phyloP scores from a whole-genome alignment of 2,888 invertebrate genomes.

The Melieria omissa region DNA sequence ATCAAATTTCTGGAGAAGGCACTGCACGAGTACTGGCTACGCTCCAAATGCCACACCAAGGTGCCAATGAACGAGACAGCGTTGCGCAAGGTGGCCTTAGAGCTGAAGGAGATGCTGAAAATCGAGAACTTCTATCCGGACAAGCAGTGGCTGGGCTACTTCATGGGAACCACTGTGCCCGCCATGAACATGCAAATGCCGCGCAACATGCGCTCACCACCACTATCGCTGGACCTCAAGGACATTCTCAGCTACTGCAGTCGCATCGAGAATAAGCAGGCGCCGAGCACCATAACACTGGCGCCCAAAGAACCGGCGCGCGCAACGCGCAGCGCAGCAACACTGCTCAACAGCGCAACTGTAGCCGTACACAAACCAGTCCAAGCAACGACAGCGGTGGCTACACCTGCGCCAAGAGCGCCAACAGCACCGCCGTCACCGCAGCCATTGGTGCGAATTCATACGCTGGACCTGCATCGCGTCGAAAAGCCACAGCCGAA shows the following conservation, averaged over 20 bases:
- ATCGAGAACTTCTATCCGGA: conserved; percentile 60
- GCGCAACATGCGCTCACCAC: conserved; percentile 51
- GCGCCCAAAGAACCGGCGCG: conserved; percentile 47
- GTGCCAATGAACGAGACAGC: conserved; percentile 50
- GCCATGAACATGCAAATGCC: conserved; percentile 43
- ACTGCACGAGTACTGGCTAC: conserved; percentile 59
- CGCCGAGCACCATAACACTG: conserved; percentile 48
- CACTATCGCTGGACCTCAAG: conserved; percentile 56
- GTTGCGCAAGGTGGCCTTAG: conserved; percentile 52
- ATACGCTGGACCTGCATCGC: conserved; percentile 23
- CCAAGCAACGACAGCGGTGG: background rate
- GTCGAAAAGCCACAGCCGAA: conserved; percentile 15
- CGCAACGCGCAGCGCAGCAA: background rate
- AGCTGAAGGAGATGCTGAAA: conserved; percentile 56
- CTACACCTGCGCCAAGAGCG: background rate
- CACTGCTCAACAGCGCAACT: background rate
- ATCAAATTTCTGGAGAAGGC: conserved; percentile 60
- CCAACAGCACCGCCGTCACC: background rate
- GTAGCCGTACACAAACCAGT: background rate
- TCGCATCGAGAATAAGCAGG: conserved; percentile 52
- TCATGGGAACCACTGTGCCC: conserved; percentile 38
- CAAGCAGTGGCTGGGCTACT: conserved; percentile 55
- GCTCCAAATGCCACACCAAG: conserved; percentile 58
- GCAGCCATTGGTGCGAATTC: conserved; percentile 28
- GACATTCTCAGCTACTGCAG: conserved; percentile 61